These are phyloP conservation scores for Leucoraja erinaceus DNA, from an alignment of 2,113 vertebrate species.

Conservation along the genomic window DNA sequence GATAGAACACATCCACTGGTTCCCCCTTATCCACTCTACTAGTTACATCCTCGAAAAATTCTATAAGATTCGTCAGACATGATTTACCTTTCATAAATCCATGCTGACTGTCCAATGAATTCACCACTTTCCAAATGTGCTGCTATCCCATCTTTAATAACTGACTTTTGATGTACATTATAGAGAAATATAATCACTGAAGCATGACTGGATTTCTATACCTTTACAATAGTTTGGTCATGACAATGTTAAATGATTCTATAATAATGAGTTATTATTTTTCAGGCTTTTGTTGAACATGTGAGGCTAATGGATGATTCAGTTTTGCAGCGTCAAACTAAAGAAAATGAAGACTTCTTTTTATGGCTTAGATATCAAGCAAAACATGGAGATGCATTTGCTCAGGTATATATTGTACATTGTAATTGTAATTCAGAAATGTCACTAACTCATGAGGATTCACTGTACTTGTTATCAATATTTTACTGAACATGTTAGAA, in stretches of 20 bases:
- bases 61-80: too few species aligned
- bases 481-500: not conserved
- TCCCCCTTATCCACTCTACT: too few species aligned
- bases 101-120: too few species aligned
- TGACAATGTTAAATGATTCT: not conserved
- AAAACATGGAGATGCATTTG: constrained; percentile 66
- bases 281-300: constrained; percentile 67
- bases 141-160: too few species aligned
- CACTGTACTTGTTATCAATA: too few species aligned
- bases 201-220: too few species aligned
- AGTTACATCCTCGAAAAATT: too few species aligned
- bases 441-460: not conserved
- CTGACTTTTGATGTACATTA: too few species aligned
- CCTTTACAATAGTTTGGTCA: not conserved
- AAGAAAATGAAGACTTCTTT: constrained; percentile 66
- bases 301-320: constrained; percentile 68
- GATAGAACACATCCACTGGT: too few species aligned
- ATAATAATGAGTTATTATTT: not conserved
- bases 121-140: too few species aligned
- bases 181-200: too few species aligned
- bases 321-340: constrained; percentile 61
- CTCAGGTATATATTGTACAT: constrained; percentile 65
- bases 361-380: constrained; percentile 78
- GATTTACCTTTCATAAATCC: too few species aligned
- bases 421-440: not conserved